Conservation (phyloP, 2,888 invertebrate genomes). For the Lasioglossum marginatum region DNA sequence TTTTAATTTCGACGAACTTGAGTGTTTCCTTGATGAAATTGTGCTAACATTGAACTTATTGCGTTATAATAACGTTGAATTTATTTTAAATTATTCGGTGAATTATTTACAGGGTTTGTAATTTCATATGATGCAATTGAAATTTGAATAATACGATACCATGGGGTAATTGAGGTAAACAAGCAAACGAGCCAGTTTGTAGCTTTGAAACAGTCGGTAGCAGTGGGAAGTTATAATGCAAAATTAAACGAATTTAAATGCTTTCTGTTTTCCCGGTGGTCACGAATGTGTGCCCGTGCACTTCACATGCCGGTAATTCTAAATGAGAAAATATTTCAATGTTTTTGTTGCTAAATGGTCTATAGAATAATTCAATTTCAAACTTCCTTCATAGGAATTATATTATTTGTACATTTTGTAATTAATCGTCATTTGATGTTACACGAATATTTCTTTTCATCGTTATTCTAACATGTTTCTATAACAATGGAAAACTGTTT, state of each 20-base stretch:
- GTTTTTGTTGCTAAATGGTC: neutral
- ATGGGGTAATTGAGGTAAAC: neutral
- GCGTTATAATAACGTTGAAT: neutral
- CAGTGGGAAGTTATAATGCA: neutral
- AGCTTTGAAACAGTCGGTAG: neutral
- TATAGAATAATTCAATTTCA: neutral
- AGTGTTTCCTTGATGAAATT: no score
- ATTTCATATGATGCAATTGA: neutral
- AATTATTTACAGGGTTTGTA: neutral
- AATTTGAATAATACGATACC: neutral
- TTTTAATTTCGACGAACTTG: no score
- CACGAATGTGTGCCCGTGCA: neutral
- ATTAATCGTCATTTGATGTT: neutral
- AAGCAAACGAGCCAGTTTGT: neutral
- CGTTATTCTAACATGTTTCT: neutral
- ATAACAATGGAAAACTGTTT: neutral
- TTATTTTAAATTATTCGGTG: neutral
- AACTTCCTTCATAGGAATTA: neutral
- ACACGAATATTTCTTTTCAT: neutral
- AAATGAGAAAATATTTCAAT: neutral
- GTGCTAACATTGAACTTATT: no score
- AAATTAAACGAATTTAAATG: neutral
- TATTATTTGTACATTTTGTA: neutral
- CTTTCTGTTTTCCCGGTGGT: neutral
- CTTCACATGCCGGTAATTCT: neutral